Percentiles rank a stretch among this genome's conserved stretches.
These are phyloP conservation scores for Portevinia maculata DNA, from an alignment of 2,888 invertebrate genomes.

Conservation along the genomic window DNA sequence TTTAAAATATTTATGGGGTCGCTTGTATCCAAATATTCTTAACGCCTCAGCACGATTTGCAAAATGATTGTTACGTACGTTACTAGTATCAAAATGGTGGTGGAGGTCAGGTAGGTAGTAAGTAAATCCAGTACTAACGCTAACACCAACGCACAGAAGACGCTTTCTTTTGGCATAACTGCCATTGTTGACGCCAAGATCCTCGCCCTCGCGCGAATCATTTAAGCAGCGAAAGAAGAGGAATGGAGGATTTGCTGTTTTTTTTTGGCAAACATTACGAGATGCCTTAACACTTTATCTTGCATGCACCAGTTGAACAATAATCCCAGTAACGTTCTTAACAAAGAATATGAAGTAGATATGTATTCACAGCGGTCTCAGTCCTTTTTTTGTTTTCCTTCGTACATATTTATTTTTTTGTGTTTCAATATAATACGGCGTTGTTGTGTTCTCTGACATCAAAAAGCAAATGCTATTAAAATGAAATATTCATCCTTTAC, in stretches of 20 bases:
- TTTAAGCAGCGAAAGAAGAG: not conserved
- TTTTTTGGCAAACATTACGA: constrained; percentile 52
- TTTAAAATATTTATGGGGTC: constrained; percentile 11
- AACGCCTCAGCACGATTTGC: not conserved
- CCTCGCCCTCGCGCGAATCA: constrained; percentile 12
- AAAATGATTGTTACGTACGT: not conserved
- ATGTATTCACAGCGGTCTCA: constrained; percentile 27
- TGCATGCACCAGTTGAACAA: constrained; percentile 65
- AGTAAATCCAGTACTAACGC: constrained; percentile 1
- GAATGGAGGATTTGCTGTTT: constrained; percentile 3
- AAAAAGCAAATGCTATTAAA: constrained; percentile 64
- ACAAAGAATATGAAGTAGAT: constrained; percentile 37
- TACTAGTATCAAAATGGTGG: not conserved
- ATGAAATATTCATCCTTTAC: constrained; percentile 62
- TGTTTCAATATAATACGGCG: constrained; percentile 21
- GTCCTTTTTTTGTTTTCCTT: constrained; percentile 42
- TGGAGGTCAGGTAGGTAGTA: constrained; percentile 42
- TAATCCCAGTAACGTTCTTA: constrained; percentile 53
- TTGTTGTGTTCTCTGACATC: constrained; percentile 54
- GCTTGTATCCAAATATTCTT: not conserved
- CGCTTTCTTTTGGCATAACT: not conserved
- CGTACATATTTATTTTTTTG: constrained; percentile 17
- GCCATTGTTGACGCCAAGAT: constrained; percentile 29
- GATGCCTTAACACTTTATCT: constrained; percentile 65
- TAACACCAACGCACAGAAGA: constrained; percentile 24